These are phyloP conservation scores for Pseudanteris insignis DNA, from an alignment of 2,888 invertebrate species.

Conservation along the genomic window DNA sequence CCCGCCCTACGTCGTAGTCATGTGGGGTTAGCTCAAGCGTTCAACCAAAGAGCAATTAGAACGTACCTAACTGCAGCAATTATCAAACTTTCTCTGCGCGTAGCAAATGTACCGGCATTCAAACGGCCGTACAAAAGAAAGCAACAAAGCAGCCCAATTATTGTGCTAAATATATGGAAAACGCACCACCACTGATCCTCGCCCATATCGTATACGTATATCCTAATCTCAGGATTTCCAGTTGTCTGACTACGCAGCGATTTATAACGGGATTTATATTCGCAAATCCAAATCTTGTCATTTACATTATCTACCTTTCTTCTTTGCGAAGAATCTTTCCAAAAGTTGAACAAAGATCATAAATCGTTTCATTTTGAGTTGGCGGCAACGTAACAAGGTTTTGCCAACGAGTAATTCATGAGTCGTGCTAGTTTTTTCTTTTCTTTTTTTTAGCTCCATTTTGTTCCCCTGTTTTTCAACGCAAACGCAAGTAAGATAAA, in stretches of 20 bases:
- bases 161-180: slow-evolving; percentile 45
- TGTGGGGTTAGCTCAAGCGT: slow-evolving; percentile 40
- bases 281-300: slow-evolving; percentile 44
- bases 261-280: slow-evolving; percentile 46
- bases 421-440: neutral
- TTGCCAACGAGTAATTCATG: neutral
- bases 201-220: slow-evolving; percentile 34
- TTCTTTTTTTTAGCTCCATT: neutral
- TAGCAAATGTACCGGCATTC: slow-evolving; percentile 7
- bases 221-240: slow-evolving; percentile 46
- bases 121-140: slow-evolving; percentile 12
- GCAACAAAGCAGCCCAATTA: slow-evolving; percentile 41
- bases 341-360: slow-evolving; percentile 44
- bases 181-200: slow-evolving; percentile 34
- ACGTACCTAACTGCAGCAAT: slow-evolving; percentile 45
- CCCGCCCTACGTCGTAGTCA: slow-evolving; percentile 7
- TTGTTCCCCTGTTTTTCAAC: too few relatives aligned
- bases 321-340: slow-evolving; percentile 24
- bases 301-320: slow-evolving; percentile 44
- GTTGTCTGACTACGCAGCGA: slow-evolving; percentile 39
- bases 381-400: slow-evolving; percentile 25
- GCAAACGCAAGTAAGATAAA: too few relatives aligned
- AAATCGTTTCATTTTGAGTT: slow-evolving; percentile 37
- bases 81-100: slow-evolving; percentile 44
- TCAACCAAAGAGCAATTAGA: slow-evolving; percentile 46